Base-by-base conservation (phyloP, 2,797 vertebrate genomes). In the Cetoscarus ocellatus region DNA sequence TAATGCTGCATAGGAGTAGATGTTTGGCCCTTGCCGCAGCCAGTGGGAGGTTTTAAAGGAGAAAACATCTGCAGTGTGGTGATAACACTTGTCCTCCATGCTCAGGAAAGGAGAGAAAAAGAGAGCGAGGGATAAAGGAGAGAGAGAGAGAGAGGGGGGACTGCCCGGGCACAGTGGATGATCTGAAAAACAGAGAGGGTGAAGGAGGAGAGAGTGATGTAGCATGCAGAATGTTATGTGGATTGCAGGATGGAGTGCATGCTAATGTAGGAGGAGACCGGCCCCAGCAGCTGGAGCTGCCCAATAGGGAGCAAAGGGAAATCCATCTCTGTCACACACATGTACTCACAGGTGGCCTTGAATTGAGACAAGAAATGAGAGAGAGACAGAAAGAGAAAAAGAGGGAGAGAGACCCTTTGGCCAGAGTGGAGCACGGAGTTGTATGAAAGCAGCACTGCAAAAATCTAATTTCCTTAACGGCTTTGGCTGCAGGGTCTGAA, bases 11-110 rank as follows among this genome's bases (percentile, higher is more conserved):
- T 51, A 7, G 59, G 56, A 50, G 8, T 8, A 63, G 67, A 73
- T 57, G 74, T 80, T 86, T 77, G 57, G 76, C 70, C 67, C 61
- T 39, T 75, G 67, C 80, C 3, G 64, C 83, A 78, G 86, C 87
- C 79, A 61, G 63, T 55, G 50, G 84, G 80, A 86, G 81, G 75
- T 61, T 86, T 86, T 51, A 59, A 66, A 69, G 38, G 62, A 74
- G 8, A 79, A 86, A 90, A 84, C 86, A 87, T 90, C 90, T 94
- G 93, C 85, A 87, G 75, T 66, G 56, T 77, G 76, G 77, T 47
- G 93, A 95, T 94, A 94, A 93, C 86, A 70, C 79, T 88, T 73
- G 82, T 90, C 86, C 75, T 86, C 75, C 35, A 36, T 85, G 75
- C 81, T 83, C 38, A 64, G 65, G 61, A 77, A 67, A 52, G 51